Conservation (phyloP, 2,113 vertebrate species). For the Rhinopithecus roxellana region DNA sequence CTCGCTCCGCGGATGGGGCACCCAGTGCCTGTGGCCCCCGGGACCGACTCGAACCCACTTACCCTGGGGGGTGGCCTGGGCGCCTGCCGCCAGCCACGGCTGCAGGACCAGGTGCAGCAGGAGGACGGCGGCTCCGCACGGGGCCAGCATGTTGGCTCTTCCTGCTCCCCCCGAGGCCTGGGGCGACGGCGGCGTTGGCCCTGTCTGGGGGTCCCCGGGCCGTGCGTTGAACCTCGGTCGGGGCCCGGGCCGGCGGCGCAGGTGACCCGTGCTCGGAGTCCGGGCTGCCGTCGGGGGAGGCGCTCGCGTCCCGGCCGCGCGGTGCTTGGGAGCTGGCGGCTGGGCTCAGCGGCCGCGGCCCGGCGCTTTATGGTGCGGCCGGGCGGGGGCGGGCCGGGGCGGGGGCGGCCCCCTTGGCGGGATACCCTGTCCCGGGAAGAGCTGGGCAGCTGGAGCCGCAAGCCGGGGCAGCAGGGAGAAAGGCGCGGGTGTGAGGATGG, state of each 20-base stretch:
- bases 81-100: constrained; percentile 77
- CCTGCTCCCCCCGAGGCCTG: neutral
- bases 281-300: constrained; percentile 50
- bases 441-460: neutral
- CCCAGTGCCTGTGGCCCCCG: fast-evolving
- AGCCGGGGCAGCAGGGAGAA: neutral
- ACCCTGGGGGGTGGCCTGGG: constrained; percentile 88
- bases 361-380: constrained; percentile 17
- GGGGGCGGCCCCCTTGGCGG: constrained; percentile 71
- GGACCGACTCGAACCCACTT: constrained; percentile 73
- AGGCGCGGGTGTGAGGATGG: neutral
- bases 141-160: constrained; percentile 73
- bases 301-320: neutral
- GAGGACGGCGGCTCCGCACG: constrained; percentile 77
- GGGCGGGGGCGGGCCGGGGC: constrained; percentile 46
- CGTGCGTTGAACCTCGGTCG: neutral
- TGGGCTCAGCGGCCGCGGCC: neutral
- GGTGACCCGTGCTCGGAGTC: neutral
- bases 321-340: neutral
- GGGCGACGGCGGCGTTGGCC: neutral
- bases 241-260: neutral
- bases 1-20: too few species aligned
- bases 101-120: constrained; percentile 86
- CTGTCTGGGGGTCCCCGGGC: neutral
- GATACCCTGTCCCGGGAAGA: constrained; percentile 22